Evolutionary conservation across 2,888 invertebrate genomes (phyloP).

Genomic region (Tolmerus cingulatus): DNA sequence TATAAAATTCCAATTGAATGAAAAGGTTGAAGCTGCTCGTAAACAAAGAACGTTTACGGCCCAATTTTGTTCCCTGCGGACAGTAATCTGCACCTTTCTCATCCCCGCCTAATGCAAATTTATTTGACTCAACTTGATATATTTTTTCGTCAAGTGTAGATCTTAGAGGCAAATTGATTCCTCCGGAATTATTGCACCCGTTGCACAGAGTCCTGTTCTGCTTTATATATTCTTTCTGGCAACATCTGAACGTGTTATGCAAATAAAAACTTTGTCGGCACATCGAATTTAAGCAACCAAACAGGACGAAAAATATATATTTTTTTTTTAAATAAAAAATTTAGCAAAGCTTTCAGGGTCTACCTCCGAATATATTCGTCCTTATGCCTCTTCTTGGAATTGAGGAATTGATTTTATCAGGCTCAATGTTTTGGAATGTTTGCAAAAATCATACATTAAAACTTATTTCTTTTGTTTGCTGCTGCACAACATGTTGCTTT

Average conservation of each 20-base stretch:
- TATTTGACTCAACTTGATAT: neutral
- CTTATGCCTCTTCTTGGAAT: neutral
- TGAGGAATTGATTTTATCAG: neutral
- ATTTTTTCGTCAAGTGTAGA: neutral
- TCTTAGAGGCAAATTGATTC: neutral
- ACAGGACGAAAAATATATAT: neutral
- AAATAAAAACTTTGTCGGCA: neutral
- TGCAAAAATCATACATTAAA: neutral
- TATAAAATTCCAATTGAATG: slow-evolving; percentile 26
- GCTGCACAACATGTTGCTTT: neutral
- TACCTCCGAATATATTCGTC: neutral
- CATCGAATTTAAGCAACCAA: neutral
- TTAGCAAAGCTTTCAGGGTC: neutral
- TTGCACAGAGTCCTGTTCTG: neutral
- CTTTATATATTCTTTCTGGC: neutral
- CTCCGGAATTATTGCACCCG: neutral
- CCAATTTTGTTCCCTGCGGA: neutral
- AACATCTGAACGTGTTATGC: neutral
- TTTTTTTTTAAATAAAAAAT: neutral
- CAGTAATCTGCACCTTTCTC: neutral
- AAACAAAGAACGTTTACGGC: slow-evolving; percentile 15
- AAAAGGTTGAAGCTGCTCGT: slow-evolving; percentile 10
- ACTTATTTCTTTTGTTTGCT: neutral
- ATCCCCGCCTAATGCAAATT: neutral
- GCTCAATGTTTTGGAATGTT: neutral